Percentiles rank a stretch among this genome's conserved stretches.
Evolutionary conservation across 2,113 vertebrate genomes (phyloP).

Genomic region (Strix uralensis): DNA sequence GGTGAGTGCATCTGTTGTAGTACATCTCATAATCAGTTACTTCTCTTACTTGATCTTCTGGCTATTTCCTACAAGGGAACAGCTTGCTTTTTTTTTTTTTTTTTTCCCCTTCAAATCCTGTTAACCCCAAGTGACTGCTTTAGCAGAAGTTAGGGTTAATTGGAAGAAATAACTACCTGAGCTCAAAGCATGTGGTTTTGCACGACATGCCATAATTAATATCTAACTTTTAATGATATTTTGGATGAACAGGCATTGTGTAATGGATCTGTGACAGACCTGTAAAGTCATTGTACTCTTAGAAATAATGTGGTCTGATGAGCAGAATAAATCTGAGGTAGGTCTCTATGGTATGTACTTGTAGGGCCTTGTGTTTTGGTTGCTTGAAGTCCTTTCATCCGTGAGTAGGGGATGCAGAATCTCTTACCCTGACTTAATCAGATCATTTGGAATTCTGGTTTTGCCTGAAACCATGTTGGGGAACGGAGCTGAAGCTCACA

Average conservation of each 20-base stretch:
- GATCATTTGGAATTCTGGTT: not conserved
- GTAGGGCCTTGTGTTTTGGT: not conserved
- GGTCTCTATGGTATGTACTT: not conserved
- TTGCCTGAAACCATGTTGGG: not conserved
- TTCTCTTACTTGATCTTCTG: not conserved
- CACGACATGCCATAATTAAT: not conserved
- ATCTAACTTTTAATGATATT: not conserved
- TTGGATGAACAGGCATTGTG: not conserved
- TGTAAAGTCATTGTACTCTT: not conserved
- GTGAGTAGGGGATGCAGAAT: not conserved
- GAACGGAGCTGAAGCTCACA: not conserved
- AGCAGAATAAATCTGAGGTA: not conserved
- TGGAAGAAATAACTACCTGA: not conserved
- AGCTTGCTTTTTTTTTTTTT: too few species aligned
- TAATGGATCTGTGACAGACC: not conserved
- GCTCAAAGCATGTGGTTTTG: not conserved
- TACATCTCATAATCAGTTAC: not conserved
- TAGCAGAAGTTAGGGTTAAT: not conserved
- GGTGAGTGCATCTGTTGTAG: not conserved
- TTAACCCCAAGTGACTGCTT: not conserved
- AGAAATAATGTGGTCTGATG: not conserved
- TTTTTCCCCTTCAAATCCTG: not conserved
- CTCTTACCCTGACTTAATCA: not conserved
- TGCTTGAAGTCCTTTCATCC: not conserved
- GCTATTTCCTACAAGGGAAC: not conserved